Base-by-base conservation (phyloP, 2,888 invertebrate genomes). In the Hirtodrosophila trivittata region DNA sequence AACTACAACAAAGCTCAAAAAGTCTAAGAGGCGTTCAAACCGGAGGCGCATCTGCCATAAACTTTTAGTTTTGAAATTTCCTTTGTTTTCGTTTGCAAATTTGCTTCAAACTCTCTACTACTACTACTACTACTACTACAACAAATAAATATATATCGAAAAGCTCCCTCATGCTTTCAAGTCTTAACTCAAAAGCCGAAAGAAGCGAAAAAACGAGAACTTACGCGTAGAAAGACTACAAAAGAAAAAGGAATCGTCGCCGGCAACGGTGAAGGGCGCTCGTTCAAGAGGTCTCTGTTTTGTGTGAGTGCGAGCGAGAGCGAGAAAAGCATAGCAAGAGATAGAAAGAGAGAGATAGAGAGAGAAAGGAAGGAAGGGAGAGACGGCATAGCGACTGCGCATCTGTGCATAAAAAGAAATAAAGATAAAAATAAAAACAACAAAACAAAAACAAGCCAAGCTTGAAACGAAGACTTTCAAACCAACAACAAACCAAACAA, bases 401-500 rank as follows among this genome's bases (percentile, higher is more conserved):
- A 82, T 63, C 58, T 62, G 73, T 70, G 71, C 57, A 74, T 68
- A 66, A 65, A 38, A 60, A 71, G 39, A 56, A 54, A 56, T 57
- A 7, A 50, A 60, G 49, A 41, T 21, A 50, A 38, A 25, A 59
- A 39, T 12, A 57, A 13, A 26, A 72, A 60, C 38, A 73, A 65
- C 47, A 77, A 81, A 14, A 28, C 28, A 28, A 66, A 63, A 66
- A 56, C 84, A 80, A 85, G 86, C 86, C 77, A 77, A 82, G 82
- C 82, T 82, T 82, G 80, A 85, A 85, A 82, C 83, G 65, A 85
- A 80, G 80, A 80, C 80, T 80, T 80, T 77, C 66, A 80, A 55
- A 66, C 69, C 60, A 75, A 70, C 58, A 77, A 78, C 59, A 67
- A 77, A 80, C 80, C 75, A 85, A 82, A 82, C 77, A 80, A 75